A percentile compares a stretch with the other conserved stretches of the same genome.
Evolutionary conservation across 2,888 invertebrate genomes (phyloP).

Genomic region (Caenorhabditis sinica): DNA sequence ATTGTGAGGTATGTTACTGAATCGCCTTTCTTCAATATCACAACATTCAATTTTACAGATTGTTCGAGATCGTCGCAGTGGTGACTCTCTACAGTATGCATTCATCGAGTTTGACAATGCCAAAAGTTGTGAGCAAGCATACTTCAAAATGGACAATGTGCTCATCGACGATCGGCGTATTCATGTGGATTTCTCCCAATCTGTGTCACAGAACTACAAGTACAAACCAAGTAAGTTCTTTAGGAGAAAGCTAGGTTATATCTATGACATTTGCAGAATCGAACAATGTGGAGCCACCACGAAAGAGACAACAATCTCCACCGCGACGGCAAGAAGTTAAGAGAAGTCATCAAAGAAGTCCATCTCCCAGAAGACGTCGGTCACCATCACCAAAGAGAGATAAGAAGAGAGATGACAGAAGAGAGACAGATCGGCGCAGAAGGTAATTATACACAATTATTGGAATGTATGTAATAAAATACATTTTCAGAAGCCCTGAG

Average conservation of each 20-base stretch:
- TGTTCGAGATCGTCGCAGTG: slow-evolving; percentile 93
- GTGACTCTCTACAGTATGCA: slow-evolving; percentile 97
- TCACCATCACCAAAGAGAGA: slow-evolving; percentile 60
- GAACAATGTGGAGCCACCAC: not conserved
- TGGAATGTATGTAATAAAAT: too few relatives aligned
- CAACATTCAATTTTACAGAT: slow-evolving; percentile 85
- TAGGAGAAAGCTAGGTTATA: not conserved
- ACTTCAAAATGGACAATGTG: slow-evolving; percentile 99
- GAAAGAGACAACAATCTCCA: slow-evolving; percentile 13
- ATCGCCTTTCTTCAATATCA: too few relatives aligned
- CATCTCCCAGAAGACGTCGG: slow-evolving; percentile 53
- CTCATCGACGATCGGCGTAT: slow-evolving; percentile 98
- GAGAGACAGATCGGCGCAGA: slow-evolving; percentile 25
- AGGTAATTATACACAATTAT: too few relatives aligned
- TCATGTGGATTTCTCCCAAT: slow-evolving; percentile 99
- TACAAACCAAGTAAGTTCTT: slow-evolving; percentile 67
- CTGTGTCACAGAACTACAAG: slow-evolving; percentile 90
- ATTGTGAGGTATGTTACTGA: slow-evolving; percentile 84
- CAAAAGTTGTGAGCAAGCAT: slow-evolving; percentile 93
- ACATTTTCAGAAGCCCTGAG: slow-evolving; percentile 30
- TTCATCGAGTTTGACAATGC: slow-evolving; percentile 96
- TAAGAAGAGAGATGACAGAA: slow-evolving; percentile 38
- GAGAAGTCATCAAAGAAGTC: slow-evolving; percentile 33
- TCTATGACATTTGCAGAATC: slow-evolving; percentile 14
- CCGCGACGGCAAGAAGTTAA: slow-evolving; percentile 17